These are phyloP conservation scores for Morpho achilles DNA, from an alignment of 2,888 invertebrate species.

Conservation along the genomic window DNA sequence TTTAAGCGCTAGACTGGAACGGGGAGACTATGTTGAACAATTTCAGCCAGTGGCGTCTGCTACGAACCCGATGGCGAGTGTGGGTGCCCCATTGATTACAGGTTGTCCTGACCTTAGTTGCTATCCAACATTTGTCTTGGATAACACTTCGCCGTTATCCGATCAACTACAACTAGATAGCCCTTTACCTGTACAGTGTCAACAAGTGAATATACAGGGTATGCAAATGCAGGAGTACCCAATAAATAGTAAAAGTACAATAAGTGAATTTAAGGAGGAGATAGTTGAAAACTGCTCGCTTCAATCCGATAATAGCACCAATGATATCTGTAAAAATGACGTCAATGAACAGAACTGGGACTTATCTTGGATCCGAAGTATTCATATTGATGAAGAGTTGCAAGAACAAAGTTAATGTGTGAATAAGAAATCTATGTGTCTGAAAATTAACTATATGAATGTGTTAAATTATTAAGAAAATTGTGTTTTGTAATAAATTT, in stretches of 20 bases:
- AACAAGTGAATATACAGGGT: slow-evolving; percentile 29
- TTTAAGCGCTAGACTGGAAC: slow-evolving; percentile 25
- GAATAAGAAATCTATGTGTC: not conserved
- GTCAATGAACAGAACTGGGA: slow-evolving; percentile 43
- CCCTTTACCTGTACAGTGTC: slow-evolving; percentile 26
- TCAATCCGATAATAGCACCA: slow-evolving; percentile 23
- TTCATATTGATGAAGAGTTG: slow-evolving; percentile 44
- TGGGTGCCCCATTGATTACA: slow-evolving; percentile 26
- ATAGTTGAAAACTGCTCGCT: slow-evolving; percentile 23
- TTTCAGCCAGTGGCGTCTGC: slow-evolving; percentile 34
- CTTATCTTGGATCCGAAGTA: slow-evolving; percentile 52
- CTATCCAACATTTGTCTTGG: slow-evolving; percentile 33
- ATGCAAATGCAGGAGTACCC: slow-evolving; percentile 33
- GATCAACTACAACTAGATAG: slow-evolving; percentile 27
- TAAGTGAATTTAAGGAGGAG: slow-evolving; percentile 18
- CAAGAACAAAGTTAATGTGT: slow-evolving; percentile 19
- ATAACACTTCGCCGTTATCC: slow-evolving; percentile 21
- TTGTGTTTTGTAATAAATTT: too few species aligned
- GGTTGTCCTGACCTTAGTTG: slow-evolving; percentile 25
- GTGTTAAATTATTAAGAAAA: too few species aligned
- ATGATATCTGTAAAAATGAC: slow-evolving; percentile 28
- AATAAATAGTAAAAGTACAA: slow-evolving; percentile 7
- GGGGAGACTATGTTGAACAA: slow-evolving; percentile 38
- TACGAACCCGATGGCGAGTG: slow-evolving; percentile 24
- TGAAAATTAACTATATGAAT: not conserved